Evolutionary conservation across 2,113 vertebrate genomes (phyloP).

Genomic region (Meriones unguiculatus): DNA sequence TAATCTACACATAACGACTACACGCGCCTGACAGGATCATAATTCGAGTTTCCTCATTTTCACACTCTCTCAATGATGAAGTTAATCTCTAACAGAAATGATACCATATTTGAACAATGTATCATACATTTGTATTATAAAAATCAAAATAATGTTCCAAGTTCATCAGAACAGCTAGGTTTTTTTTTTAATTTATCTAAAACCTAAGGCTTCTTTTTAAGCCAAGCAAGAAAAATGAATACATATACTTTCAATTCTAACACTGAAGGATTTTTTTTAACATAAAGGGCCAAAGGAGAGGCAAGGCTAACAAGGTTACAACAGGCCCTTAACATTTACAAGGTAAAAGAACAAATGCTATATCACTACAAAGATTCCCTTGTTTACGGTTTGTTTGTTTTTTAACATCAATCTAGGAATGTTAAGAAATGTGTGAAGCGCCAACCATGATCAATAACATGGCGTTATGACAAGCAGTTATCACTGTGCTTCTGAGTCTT

Average conservation of each 20-base stretch:
- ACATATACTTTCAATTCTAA: not conserved
- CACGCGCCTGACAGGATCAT: not conserved
- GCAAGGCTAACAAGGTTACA: not conserved
- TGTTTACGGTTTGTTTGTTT: not conserved
- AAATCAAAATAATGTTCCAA: slow-evolving; percentile 50
- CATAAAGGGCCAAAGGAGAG: not conserved
- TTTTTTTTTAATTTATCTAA: not conserved
- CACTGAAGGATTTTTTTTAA: slow-evolving; percentile 34
- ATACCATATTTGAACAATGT: slow-evolving; percentile 42
- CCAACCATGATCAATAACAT: not conserved
- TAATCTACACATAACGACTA: slow-evolving; percentile 34
- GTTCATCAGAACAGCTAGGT: slow-evolving; percentile 15
- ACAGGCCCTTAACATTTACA: not conserved
- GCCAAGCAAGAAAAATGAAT: slow-evolving; percentile 40
- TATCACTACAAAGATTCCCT: not conserved
- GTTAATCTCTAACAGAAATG: slow-evolving; percentile 13
- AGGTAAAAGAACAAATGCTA: slow-evolving; percentile 44
- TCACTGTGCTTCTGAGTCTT: not conserved
- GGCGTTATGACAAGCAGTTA: not conserved
- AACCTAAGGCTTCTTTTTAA: slow-evolving; percentile 7
- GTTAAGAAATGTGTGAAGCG: slow-evolving; percentile 18
- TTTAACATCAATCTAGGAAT: slow-evolving; percentile 13
- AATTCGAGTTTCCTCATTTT: slow-evolving; percentile 37
- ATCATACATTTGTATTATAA: slow-evolving; percentile 21
- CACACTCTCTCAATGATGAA: not conserved